Conservation (phyloP, 2,113 vertebrate species). For the Bufo bufo region DNA sequence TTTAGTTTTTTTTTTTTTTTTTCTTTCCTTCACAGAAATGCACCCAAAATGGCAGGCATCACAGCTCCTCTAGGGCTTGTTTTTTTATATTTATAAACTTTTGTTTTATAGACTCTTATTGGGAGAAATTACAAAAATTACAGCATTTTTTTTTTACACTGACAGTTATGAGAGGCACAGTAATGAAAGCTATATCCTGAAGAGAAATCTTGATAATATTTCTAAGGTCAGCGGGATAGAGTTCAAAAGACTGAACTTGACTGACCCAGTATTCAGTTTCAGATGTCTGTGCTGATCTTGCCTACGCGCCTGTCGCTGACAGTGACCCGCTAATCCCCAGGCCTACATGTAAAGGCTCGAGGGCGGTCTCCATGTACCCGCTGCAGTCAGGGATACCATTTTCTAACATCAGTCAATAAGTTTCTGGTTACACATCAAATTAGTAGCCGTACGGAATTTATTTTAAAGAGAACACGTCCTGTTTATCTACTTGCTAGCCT, state of each 20-base stretch:
- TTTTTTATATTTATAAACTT: too few relatives aligned
- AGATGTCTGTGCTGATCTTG: slow-evolving; percentile 19
- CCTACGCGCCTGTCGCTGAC: slow-evolving; percentile 1
- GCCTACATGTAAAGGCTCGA: neutral
- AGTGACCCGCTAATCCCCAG: slow-evolving; percentile 9
- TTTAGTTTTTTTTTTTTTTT: too few relatives aligned
- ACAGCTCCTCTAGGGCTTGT: too few relatives aligned
- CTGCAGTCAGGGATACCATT: neutral
- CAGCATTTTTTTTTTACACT: neutral
- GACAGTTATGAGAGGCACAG: neutral
- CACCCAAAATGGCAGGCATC: too few relatives aligned
- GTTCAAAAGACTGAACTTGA: slow-evolving; percentile 42
- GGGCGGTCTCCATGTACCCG: neutral
- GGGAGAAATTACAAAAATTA: neutral
- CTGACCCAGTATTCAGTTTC: slow-evolving; percentile 35
- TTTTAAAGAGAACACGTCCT: neutral
- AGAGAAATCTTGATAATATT: slow-evolving; percentile 13
- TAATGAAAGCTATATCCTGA: slow-evolving; percentile 15
- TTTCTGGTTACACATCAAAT: slow-evolving; percentile 29
- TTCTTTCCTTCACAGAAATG: too few relatives aligned
- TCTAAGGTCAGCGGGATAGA: slow-evolving; percentile 26
- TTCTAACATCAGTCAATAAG: neutral
- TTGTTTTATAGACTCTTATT: too few relatives aligned
- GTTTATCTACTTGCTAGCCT: neutral
- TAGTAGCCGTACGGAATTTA: neutral